Base-by-base conservation (phyloP, 2,113 vertebrate species). In the Malurus alboscapulatus region DNA sequence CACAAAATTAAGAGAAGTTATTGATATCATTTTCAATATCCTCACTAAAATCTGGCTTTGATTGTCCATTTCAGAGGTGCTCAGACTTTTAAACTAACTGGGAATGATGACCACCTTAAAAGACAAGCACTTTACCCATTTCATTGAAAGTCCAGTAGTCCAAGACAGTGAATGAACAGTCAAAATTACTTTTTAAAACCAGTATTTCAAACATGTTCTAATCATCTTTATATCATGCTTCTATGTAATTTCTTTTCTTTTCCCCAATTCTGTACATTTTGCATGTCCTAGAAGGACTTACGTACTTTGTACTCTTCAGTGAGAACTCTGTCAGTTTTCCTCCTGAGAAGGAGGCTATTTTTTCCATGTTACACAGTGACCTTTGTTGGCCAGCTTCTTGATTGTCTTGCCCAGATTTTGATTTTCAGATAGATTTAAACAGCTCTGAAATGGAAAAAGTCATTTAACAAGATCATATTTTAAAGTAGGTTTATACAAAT, bases 371-470 rank as follows among this genome's bases (percentile, higher is more conserved):
- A 78, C 24, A 81, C 36, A 53, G 5, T 63, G 87, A 87, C 18
- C 84, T 72, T 71, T 18, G 7, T 91, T 72, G 9, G 65, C 6
- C 54, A 15, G 53, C 5, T 78, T 81, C 69, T 95, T 89, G 66
- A 88, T 54, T 47, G 36, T n/a, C 76, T 74, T 63, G 62, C 30
- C 76, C 78, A 69, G 29, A 21, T 95, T 96, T 97, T 62, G 79
- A 48, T 63, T 81, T 87, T 96, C 93, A 97, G 63, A 93, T 76
- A 65, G 78, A 10, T 87, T 97, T 58, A 96, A 74, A 81, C n/a
- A 24, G 54, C 22, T 88, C 96, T 97, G 55, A 59, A 57, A 90
- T 32, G 30, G 45, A 91, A 90, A 86, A 68, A 59, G 77, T 40
- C 90, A 85, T 54, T 83, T 69, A 94, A 87, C 22, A 58, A 63